Conservation (phyloP, 2,113 vertebrate species). For the Nettapus auritus region DNA sequence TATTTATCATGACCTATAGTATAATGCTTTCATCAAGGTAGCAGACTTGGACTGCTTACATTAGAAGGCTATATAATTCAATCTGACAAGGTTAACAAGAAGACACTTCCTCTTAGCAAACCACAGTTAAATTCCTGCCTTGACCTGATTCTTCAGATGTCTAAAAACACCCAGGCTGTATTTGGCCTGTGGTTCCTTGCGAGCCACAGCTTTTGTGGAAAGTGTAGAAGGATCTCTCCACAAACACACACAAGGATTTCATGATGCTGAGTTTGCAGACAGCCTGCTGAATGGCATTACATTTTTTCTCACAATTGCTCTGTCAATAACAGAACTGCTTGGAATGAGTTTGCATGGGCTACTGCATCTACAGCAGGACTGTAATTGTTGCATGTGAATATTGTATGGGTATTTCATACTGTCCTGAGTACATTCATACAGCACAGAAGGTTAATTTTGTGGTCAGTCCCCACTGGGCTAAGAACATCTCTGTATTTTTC, state of each 20-base stretch:
- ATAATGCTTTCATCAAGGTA: neutral
- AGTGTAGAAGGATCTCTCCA: neutral
- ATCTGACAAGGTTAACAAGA: conserved; percentile 5
- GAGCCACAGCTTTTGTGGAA: neutral
- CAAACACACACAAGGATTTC: neutral
- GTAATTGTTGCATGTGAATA: neutral
- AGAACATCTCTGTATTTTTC: neutral
- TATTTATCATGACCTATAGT: neutral
- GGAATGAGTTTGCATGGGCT: neutral
- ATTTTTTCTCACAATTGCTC: neutral
- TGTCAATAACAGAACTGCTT: neutral
- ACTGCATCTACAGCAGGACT: neutral
- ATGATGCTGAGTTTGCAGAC: neutral
- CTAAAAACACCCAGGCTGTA: neutral
- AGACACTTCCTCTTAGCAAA: neutral
- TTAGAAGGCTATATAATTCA: neutral
- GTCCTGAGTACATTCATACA: neutral
- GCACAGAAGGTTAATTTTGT: neutral
- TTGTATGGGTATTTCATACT: neutral
- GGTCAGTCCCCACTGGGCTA: neutral
- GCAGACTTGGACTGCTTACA: neutral
- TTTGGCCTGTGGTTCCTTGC: neutral
- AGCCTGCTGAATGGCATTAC: neutral
- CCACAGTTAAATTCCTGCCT: neutral
- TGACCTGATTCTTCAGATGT: neutral